phyloP scores from a whole-genome alignment of 2,888 invertebrate species.

The Andrena flavipes region DNA sequence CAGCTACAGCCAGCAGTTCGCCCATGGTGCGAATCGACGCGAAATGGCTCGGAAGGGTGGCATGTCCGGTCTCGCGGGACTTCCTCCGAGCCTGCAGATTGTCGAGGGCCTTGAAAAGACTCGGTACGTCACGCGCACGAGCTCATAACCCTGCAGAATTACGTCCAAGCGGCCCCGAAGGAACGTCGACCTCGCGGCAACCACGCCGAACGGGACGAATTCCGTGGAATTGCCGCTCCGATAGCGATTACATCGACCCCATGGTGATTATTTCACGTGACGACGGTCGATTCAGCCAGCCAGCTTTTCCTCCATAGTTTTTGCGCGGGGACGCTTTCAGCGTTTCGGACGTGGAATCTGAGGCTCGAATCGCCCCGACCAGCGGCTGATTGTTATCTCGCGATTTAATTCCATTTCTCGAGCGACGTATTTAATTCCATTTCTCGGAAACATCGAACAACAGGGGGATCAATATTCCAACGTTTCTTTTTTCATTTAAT shows the following conservation, averaged over 20 bases:
- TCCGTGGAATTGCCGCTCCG: constrained; percentile 11
- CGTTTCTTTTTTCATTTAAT: neutral
- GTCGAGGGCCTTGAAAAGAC: constrained; percentile 22
- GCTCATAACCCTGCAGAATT: constrained; percentile 50
- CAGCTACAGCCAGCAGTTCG: neutral
- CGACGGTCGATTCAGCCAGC: no score
- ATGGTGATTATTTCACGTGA: constrained; percentile 2
- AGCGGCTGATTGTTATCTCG: constrained; percentile 1
- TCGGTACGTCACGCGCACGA: constrained; percentile 20
- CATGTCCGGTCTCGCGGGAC: constrained; percentile 19
- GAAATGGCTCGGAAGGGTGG: neutral
- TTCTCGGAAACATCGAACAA: neutral
- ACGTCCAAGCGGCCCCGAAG: constrained; percentile 26
- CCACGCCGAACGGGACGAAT: constrained; percentile 43
- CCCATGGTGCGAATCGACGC: neutral
- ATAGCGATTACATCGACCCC: constrained; percentile 10
- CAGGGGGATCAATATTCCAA: no score
- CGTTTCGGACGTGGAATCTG: neutral
- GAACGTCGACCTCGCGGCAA: constrained; percentile 39
- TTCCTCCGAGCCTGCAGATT: neutral
- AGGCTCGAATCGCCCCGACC: neutral
- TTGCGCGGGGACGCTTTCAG: neutral
- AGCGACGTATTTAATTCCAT: neutral
- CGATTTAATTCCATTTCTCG: constrained; percentile 7
- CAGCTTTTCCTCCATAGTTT: neutral